phyloP scores from a whole-genome alignment of 2,888 invertebrate genomes.

The Chymomyza caudatula region DNA sequence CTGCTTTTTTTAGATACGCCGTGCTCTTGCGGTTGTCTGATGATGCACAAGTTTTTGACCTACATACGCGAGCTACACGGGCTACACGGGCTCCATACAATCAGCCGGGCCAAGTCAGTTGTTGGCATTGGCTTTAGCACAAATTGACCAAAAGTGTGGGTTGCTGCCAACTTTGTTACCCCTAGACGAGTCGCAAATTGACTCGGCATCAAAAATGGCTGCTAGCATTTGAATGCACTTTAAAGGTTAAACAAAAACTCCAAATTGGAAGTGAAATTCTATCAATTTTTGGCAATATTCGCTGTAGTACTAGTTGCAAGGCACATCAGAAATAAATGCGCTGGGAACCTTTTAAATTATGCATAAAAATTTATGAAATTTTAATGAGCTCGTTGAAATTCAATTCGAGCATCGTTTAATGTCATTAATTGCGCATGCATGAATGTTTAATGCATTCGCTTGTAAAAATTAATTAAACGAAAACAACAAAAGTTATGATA shows the following conservation, averaged over 20 bases:
- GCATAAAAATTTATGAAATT: not conserved
- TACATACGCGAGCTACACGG: conserved; percentile 35
- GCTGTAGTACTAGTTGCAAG: no score
- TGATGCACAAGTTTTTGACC: conserved; percentile 29
- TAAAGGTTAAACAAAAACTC: not conserved
- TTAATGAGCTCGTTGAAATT: not conserved
- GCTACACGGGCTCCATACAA: not conserved
- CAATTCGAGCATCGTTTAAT: conserved; percentile 30
- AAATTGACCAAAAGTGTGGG: not conserved
- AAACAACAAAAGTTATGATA: not conserved
- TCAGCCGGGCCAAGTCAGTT: not conserved
- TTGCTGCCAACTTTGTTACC: not conserved
- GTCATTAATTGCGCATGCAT: conserved; percentile 62
- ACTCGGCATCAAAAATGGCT: not conserved
- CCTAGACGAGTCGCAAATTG: not conserved
- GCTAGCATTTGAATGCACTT: not conserved
- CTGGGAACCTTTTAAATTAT: not conserved
- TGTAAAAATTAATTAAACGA: conserved; percentile 65
- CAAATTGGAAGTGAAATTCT: no score
- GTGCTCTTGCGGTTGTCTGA: not conserved
- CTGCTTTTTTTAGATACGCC: not conserved
- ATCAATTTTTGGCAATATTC: not conserved
- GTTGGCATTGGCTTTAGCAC: not conserved
- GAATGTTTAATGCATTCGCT: conserved; percentile 64
- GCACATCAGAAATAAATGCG: not conserved